phyloP scores from a whole-genome alignment of 2,888 invertebrate genomes.

The Acheta domesticus region DNA sequence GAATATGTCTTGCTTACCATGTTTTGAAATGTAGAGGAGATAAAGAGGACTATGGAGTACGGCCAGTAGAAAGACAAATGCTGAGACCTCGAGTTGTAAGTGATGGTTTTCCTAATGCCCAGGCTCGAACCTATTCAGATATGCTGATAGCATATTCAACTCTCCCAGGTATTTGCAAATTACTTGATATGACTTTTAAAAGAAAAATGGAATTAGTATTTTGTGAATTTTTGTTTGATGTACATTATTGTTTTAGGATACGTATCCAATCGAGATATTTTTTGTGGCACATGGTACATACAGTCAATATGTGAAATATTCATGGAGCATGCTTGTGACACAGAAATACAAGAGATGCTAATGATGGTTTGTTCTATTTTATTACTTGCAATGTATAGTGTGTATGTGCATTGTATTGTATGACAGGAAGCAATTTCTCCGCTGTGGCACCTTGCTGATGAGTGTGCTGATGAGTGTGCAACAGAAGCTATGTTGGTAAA shows the following conservation, averaged over 20 bases:
- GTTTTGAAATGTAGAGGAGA: too few relatives aligned
- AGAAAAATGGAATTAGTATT: not conserved
- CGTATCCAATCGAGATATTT: conserved; percentile 58
- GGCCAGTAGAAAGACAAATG: not conserved
- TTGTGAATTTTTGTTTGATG: not conserved
- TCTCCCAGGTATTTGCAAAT: conserved; percentile 50
- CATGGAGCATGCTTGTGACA: conserved; percentile 60
- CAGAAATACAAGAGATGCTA: conserved; percentile 62
- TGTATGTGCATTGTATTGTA: too few relatives aligned
- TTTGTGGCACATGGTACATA: conserved; percentile 67
- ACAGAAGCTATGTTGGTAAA: too few relatives aligned
- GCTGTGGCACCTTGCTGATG: too few relatives aligned
- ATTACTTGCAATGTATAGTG: too few relatives aligned
- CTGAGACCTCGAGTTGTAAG: conserved; percentile 38
- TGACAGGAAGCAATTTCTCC: too few relatives aligned
- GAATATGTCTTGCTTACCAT: too few relatives aligned
- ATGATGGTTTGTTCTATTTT: conserved; percentile 51
- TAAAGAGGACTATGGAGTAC: not conserved
- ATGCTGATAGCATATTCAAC: conserved; percentile 65
- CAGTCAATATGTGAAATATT: conserved; percentile 64
- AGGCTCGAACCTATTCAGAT: conserved; percentile 48
- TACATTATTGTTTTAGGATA: conserved; percentile 49
- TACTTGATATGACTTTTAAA: not conserved
- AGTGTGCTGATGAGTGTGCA: too few relatives aligned
- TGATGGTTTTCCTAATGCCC: conserved; percentile 37